Base-by-base conservation (phyloP, 2,888 invertebrate genomes). In the Lissonota sp. region DNA sequence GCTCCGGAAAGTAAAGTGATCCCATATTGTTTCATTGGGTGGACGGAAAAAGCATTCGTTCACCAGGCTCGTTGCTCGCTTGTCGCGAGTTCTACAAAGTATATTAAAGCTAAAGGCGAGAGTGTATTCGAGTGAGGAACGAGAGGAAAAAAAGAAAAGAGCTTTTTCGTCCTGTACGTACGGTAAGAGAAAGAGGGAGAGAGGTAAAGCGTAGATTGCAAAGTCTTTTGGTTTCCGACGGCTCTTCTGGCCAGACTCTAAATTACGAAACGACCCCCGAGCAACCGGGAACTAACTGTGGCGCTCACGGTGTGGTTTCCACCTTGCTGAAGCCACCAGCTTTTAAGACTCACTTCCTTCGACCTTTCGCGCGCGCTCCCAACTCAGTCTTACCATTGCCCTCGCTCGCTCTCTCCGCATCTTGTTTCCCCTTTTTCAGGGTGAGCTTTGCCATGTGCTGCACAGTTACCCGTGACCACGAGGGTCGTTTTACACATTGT, bases 401-500 rank as follows among this genome's bases (percentile, higher is more conserved):
- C 26, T 26, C 51, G 42, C 16, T 14, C 60, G 60, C 44, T 49
- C 70, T 60, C 49, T 16, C 26, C 44, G n/a, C 40, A 10, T 70
- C 69, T 49, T 49, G 12, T 49, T 49, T 26, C 37, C 49, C 46
- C 66, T 46, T 72, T 49, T 37, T 39, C 14, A 26, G 42, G 16
- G 46, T 4, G 55, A 71, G 7, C 37, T 71, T 75, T 37, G 42
- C 62, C 42, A 57, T 53, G 39, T 57, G 53, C 42, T 42, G 6
- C 12, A 53, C 58, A 44, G 72, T 67, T 67, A 67, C 46, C 49
- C 62, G 40, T 44, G 58, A 63, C 76, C 63, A 69, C 57, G 26
- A 69, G 67, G 69, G 66, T 80, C 69, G 57, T 80, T 80, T 73
- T 76, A 76, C 80, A 76, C 72, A 79, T 79, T 80, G 72, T 80